Evolutionary conservation across 2,888 invertebrate genomes (phyloP), one percentile per base, ranked within the genome.

Genomic region (Nephrocerus scutellatus): DNA sequence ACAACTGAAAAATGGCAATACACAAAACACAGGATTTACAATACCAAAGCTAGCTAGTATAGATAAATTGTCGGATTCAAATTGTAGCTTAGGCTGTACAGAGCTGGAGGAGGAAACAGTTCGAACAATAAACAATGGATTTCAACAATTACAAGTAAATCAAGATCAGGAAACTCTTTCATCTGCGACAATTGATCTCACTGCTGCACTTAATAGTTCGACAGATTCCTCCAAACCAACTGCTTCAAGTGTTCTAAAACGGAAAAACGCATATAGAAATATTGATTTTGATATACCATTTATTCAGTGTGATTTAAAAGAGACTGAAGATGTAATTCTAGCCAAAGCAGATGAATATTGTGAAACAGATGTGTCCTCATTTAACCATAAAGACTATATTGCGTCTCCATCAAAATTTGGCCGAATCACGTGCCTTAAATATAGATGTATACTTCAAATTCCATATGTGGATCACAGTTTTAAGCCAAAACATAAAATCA

Each of bases 111-210:
- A n/a, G n/a, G n/a, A n/a, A n/a, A n/a, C n/a, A n/a, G n/a, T n/a
- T n/a, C n/a, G n/a, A 8, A 15, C 33, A 1, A 6, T 46, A 5
- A 44, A 44, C 24, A 22, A 36, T 13, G 26, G 33, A 2, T 33
- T 49, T 2, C 24, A 33, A 14, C 33, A 41, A 6, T 29, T 49
- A 5, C 28, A 23, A 2, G 9, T 49, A 3, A 25, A 19, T 24
- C 41, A 45, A 6, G 33, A 49, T 4, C 23, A 10, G 6, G 22
- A 38, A 13, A 5, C 6, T 4, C 13, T 26, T n/a, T n/a, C 33
- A 23, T 8, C 43, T 19, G 18, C 37, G 14, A 40, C 48, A 7
- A 64, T 64, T 13, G 66, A 66, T 44, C 41, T 64, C 34, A 56
- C 60, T 7, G 32, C 51, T 4, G 56, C 64, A 3, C 43, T 66